Percentiles rank a stretch among this genome's conserved stretches.
Evolutionary conservation across 2,797 vertebrate genomes (phyloP).

Genomic region (Semaprochilodus insignis): DNA sequence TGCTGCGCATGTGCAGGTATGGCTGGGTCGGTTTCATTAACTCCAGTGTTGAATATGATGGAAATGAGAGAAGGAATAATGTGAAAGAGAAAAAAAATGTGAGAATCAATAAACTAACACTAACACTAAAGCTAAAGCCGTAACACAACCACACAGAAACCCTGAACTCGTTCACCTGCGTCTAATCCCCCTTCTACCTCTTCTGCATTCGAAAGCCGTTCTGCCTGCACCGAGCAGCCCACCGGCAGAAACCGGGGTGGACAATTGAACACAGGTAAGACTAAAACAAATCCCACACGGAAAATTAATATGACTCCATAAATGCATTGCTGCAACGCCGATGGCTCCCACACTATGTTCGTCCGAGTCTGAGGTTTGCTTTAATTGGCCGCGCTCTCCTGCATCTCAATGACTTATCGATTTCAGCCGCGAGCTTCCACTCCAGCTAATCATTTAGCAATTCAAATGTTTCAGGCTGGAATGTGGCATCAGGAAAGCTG

Average conservation of each 20-base stretch:
- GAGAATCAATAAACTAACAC: neutral
- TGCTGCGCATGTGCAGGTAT: too few relatives aligned
- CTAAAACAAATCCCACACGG: neutral
- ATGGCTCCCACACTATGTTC: constrained; percentile 41
- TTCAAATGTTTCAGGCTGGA: constrained; percentile 52
- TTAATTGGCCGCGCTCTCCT: constrained; percentile 66
- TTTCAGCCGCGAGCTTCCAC: constrained; percentile 64
- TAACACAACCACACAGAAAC: neutral
- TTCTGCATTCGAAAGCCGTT: neutral
- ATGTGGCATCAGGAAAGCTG: constrained; percentile 39
- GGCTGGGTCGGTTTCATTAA: neutral
- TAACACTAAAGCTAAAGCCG: too few relatives aligned
- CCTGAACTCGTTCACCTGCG: neutral
- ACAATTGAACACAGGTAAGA: neutral
- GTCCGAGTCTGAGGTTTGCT: constrained; percentile 57
- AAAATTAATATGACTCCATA: constrained; percentile 5
- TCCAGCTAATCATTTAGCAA: constrained; percentile 69
- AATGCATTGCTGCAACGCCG: neutral
- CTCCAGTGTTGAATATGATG: neutral
- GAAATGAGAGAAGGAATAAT: neutral
- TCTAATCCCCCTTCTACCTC: neutral
- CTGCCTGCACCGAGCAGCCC: neutral
- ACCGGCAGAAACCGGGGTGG: neutral
- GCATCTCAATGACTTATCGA: constrained; percentile 69
- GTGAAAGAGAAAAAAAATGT: neutral